Evolutionary conservation across 2,888 invertebrate genomes (phyloP).

Genomic region (Rotaria macrura): DNA sequence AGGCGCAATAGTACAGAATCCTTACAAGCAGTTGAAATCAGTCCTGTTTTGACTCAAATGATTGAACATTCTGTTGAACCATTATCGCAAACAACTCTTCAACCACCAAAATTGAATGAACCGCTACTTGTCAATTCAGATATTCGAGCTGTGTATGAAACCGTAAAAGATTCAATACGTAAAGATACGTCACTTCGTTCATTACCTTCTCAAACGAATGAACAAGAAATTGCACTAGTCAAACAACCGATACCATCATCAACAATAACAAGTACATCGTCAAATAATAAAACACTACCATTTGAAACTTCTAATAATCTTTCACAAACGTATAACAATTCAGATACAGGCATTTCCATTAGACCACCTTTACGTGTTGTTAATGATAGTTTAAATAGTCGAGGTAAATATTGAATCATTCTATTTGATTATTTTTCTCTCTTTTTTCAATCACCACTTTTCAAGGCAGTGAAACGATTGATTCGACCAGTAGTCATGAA

Average conservation of each 20-base stretch:
- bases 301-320: background rate
- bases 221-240: background rate
- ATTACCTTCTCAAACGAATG: background rate
- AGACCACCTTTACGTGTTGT: slow-evolving; percentile 16
- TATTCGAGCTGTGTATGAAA: background rate
- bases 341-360: background rate
- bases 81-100: background rate
- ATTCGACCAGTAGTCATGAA: slow-evolving; percentile 12
- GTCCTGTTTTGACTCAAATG: background rate
- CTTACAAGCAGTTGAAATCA: background rate
- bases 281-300: background rate
- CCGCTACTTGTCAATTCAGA: background rate
- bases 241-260: background rate
- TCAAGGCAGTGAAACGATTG: background rate
- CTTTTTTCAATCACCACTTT: background rate
- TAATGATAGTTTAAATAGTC: background rate
- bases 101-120: background rate
- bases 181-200: background rate
- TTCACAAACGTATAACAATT: background rate
- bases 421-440: background rate
- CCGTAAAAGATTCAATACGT: background rate
- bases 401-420: background rate
- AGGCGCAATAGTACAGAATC: background rate
- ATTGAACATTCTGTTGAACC: background rate
- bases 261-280: background rate